These are phyloP conservation scores for Pogonus chalceus DNA, from an alignment of 1,140 invertebrate species.

Conservation along the genomic window DNA sequence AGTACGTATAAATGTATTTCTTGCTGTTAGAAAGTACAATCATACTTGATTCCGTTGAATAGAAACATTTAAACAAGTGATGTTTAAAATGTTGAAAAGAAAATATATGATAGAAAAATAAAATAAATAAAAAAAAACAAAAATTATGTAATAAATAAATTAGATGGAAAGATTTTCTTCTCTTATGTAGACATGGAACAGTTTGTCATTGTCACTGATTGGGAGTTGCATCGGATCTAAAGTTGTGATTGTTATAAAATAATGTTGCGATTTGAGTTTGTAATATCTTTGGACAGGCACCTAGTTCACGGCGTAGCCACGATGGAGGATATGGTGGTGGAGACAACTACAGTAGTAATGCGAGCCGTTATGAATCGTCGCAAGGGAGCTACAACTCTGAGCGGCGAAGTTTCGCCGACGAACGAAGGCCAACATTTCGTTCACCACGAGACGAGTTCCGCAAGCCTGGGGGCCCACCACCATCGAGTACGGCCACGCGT, in stretches of 20 bases:
- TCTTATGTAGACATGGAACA: too few species aligned
- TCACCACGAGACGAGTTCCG: conserved; percentile 30
- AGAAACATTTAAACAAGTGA: too few species aligned
- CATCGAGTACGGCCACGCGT: conserved; percentile 19
- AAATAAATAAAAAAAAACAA: too few species aligned
- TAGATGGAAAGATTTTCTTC: too few species aligned
- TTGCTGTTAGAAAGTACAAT: too few species aligned
- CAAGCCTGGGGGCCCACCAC: conserved; percentile 16
- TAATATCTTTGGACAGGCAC: conserved; percentile 25
- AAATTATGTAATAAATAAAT: too few species aligned
- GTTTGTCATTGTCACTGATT: too few species aligned
- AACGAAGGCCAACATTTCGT: conserved; percentile 18
- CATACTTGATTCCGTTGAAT: too few species aligned
- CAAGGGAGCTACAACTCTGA: conserved; percentile 25
- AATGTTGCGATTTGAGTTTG: not conserved
- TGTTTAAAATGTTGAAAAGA: too few species aligned
- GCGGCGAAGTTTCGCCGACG: conserved; percentile 27
- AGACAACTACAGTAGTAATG: conserved; percentile 16
- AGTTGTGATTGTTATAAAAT: conserved; percentile 9
- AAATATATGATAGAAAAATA: too few species aligned
- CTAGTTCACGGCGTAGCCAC: conserved; percentile 27
- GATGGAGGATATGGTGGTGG: conserved; percentile 23
- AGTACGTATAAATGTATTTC: too few species aligned
- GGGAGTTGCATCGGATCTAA: conserved; percentile 1
- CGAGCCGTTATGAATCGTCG: not conserved